Evolutionary conservation across 2,888 invertebrate genomes (phyloP), one percentile per base, ranked within the genome.

Genomic region (Chrysolina haemoptera): DNA sequence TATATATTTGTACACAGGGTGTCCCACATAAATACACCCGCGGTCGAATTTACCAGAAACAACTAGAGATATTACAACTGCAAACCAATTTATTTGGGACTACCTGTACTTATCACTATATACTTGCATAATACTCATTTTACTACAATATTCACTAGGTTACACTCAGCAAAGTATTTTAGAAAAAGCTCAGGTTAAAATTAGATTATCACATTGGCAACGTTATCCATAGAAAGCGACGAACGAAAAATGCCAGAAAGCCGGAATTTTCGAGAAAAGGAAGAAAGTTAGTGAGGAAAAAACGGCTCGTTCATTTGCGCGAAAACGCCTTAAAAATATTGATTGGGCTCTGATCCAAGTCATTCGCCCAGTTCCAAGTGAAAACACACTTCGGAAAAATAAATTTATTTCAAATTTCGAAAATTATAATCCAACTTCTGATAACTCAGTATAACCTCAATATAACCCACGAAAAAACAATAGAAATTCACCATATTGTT

Each of bases 191-290:
- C 68, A 55, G 66, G 62, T 71, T 68, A 68, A 71, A 68, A 70
- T 62, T 59, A 73, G 59, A 65, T 72, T 75, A 75, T 75, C 75
- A 75, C 75, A 75, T 67, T 75, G 59, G 66, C 66, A 55, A 67
- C 27, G 35, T 72, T 65, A 71, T 35, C 35, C 0, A n/a, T 63
- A 63, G 53, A 62, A 66, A 65, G 40, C 35, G 62, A 55, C 59
- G 18, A 53, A 18, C n/a, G 41, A 41, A 62, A 73, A 76, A 46
- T 53, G 53, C 50, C 68, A 50, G 18, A 53, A 66, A 64, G 66
- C 50, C 43, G 65, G 65, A 70, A 53, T 46, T 71, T 35, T 59
- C 46, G 67, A 65, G 46, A n/a, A 14, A n/a, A 46, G 46, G 63
- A 67, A n/a, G 62, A 71, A 65, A 40, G 62, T 74, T 67, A 67